Percentiles rank a stretch among this genome's conserved stretches.
phyloP scores from a whole-genome alignment of 2,888 invertebrate species.

The Amorpha juglandis region DNA sequence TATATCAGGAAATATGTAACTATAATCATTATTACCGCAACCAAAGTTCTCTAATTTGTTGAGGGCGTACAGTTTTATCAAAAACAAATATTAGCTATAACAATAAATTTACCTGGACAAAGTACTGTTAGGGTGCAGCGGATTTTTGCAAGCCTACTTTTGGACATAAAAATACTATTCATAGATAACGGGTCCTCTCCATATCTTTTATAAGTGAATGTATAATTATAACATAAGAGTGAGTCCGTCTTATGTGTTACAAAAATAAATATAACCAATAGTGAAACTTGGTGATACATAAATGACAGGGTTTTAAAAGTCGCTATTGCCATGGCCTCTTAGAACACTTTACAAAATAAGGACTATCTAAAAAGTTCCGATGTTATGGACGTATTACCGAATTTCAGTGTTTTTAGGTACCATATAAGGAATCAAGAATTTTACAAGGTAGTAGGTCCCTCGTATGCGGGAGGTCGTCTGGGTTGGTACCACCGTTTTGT shows the following conservation, averaged over 20 bases:
- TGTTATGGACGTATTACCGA: too few species aligned
- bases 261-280: conserved; percentile 12
- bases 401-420: too few species aligned
- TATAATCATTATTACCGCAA: too few species aligned
- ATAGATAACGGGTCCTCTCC: conserved; percentile 64
- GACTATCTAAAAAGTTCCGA: too few species aligned
- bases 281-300: conserved; percentile 11
- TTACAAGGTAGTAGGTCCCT: too few species aligned
- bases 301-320: conserved; percentile 1
- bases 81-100: too few species aligned
- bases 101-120: conserved; percentile 49
- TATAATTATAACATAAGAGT: conserved; percentile 72
- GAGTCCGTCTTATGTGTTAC: conserved; percentile 32
- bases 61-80: too few species aligned
- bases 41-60: too few species aligned
- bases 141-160: conserved; percentile 44
- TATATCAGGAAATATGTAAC: too few species aligned
- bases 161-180: conserved; percentile 44
- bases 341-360: background rate
- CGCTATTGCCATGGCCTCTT: background rate
- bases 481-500: too few species aligned
- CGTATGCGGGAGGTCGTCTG: too few species aligned
- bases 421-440: too few species aligned
- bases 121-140: conserved; percentile 57
- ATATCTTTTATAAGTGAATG: conserved; percentile 53